Percentiles rank a stretch among this genome's conserved stretches.
Evolutionary conservation across 2,888 invertebrate species (phyloP).

Genomic region (Sphaerophoria taeniata): DNA sequence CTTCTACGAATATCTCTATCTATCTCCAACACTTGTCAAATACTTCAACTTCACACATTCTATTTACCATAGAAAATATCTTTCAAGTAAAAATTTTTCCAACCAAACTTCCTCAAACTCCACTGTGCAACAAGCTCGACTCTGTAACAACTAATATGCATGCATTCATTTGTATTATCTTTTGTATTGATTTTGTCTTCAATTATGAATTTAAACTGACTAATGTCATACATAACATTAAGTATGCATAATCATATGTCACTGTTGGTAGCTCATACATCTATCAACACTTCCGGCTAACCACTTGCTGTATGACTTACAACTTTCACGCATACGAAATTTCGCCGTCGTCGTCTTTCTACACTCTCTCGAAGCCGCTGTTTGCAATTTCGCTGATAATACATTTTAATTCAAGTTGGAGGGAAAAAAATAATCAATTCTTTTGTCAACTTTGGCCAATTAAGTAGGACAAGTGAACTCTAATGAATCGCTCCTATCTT

Average conservation of each 20-base stretch:
- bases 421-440: conserved; percentile 32
- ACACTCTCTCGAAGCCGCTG: too few relatives aligned
- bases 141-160: too few relatives aligned
- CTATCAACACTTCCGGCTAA: conserved; percentile 13
- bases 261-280: background rate
- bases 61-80: too few relatives aligned
- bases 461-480: conserved; percentile 41
- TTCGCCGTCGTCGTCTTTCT: background rate
- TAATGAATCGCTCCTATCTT: conserved; percentile 14
- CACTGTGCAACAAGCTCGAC: too few relatives aligned
- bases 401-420: background rate
- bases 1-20: too few relatives aligned
- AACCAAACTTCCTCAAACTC: too few relatives aligned
- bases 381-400: background rate
- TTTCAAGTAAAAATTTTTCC: too few relatives aligned
- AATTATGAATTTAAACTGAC: background rate
- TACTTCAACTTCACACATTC: too few relatives aligned
- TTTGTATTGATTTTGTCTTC: background rate
- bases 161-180: too few relatives aligned
- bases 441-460: conserved; percentile 40
- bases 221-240: background rate
- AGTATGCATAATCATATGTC: background rate
- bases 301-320: conserved; percentile 8
- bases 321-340: conserved; percentile 51
- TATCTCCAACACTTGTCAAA: too few relatives aligned